Base-by-base conservation (phyloP, 1,140 invertebrate genomes). In the Nautilus pompilius region DNA sequence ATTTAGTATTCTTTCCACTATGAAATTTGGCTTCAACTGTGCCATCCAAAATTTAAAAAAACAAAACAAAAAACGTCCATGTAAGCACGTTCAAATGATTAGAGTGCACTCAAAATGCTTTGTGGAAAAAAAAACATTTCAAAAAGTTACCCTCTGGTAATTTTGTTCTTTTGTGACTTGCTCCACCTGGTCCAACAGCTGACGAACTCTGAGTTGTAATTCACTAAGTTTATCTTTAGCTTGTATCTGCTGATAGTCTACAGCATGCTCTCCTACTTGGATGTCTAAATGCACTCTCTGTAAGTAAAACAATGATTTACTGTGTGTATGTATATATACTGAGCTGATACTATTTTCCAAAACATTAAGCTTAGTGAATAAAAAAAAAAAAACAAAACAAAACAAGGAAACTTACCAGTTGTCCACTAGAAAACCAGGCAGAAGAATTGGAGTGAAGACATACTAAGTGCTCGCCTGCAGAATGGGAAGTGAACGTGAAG, bases 161-260 rank as follows among this genome's bases (percentile, higher is more conserved):
- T 95, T 99, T 82, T 99, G 97, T 83, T 99, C 98, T 83, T 99
- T 99, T 8, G 93, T 95, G 62, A 99, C 99, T 83, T 99, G 96
- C 66, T 99, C 96, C 3, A 99, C 95, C 87, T 99, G 97, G 84
- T 98, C 95, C 0, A 99, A 80, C 28, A 99, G 84, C 82, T 99
- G 98, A 65, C 96, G 87, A 54, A 99, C 91, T 75, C 97, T 87
- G 10, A 99, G 84, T 80, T 99, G 96, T 6, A 99, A 84, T 80
- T 99, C 95, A 8, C 93, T 91, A 17, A 99, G 85, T 81, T 99
- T 99, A 81, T 99, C 98, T 81, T 96, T 98, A 70, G 98, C 93
- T 32, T 96, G 96, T 56, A 99, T 90, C 72, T 86, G 92, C 32
- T 94, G 92, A 84, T 99, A 99, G 84, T 99, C 96, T 67, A 98